phyloP scores from a whole-genome alignment of 2,888 invertebrate species.

The Oxystoma pomonae region DNA sequence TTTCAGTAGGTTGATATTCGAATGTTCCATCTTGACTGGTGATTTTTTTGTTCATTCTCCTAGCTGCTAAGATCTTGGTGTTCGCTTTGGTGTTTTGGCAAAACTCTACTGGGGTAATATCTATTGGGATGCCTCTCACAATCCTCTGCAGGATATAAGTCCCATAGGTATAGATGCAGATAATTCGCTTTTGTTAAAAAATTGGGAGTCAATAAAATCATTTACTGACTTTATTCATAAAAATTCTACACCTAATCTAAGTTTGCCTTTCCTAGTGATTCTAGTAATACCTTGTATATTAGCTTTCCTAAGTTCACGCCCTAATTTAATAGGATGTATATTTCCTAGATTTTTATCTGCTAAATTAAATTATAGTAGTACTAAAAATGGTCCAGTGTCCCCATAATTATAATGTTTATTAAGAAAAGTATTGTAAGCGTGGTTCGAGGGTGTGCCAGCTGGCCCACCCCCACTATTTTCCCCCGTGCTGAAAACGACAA shows the following conservation, averaged over 20 bases:
- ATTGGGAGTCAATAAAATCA: neutral
- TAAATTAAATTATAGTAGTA: too few species aligned
- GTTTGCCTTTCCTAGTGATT: neutral
- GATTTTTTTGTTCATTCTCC: neutral
- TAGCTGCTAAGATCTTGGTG: too few species aligned
- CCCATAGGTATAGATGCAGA: neutral
- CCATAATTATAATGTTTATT: too few species aligned
- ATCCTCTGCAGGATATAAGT: neutral
- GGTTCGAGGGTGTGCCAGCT: too few species aligned
- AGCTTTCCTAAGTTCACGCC: neutral
- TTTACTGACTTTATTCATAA: neutral
- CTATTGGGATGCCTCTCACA: neutral
- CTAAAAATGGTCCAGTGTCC: too few species aligned
- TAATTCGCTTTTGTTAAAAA: neutral
- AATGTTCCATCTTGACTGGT: neutral
- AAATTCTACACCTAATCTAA: neutral
- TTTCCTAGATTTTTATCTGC: too few species aligned
- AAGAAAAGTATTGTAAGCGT: too few species aligned
- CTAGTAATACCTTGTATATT: neutral
- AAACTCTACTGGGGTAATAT: neutral
- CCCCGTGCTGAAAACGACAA: too few species aligned
- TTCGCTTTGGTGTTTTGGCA: neutral
- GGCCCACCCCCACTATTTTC: too few species aligned
- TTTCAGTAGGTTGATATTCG: neutral
- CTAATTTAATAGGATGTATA: too few species aligned